phyloP scores from a whole-genome alignment of 1,140 invertebrate species.

The Drosophila tani region DNA sequence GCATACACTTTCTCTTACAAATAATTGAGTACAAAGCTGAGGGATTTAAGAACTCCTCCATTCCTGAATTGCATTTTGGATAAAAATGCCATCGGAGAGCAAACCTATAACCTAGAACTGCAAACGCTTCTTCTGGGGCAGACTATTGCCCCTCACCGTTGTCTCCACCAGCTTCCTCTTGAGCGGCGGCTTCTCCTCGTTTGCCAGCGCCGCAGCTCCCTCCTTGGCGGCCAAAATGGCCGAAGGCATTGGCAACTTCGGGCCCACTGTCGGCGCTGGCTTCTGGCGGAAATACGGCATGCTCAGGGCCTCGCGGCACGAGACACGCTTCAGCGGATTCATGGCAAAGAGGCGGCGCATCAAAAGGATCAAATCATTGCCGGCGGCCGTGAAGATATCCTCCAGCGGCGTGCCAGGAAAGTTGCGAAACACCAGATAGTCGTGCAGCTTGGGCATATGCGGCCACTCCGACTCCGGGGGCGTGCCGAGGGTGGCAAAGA shows the following conservation, averaged over 20 bases:
- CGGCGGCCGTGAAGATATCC: slow-evolving; percentile 98
- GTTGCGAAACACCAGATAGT: slow-evolving; percentile 97
- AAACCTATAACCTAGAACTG: slow-evolving; percentile 45
- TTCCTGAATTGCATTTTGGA: no score
- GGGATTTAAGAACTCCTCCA: no score
- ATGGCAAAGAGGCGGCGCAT: slow-evolving; percentile 92
- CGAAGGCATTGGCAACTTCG: slow-evolving; percentile 91
- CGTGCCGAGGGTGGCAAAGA: slow-evolving; percentile 96
- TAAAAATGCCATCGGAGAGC: not conserved
- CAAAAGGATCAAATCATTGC: slow-evolving; percentile 96
- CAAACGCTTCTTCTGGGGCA: slow-evolving; percentile 68
- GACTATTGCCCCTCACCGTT: slow-evolving; percentile 58
- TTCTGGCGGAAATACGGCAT: slow-evolving; percentile 95
- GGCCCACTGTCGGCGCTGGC: slow-evolving; percentile 93
- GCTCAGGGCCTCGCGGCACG: slow-evolving; percentile 92
- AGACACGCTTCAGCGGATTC: slow-evolving; percentile 94
- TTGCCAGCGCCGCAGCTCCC: slow-evolving; percentile 55
- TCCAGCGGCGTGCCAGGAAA: slow-evolving; percentile 93
- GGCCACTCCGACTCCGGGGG: slow-evolving; percentile 97
- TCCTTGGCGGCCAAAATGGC: slow-evolving; percentile 70
- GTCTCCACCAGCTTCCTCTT: slow-evolving; percentile 69
- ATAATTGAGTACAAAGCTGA: not conserved
- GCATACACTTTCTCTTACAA: not conserved
- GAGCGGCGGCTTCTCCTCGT: slow-evolving; percentile 47
- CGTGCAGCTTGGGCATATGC: slow-evolving; percentile 92